Base-by-base conservation (phyloP, 2,113 vertebrate species). In the Talpa occidentalis region DNA sequence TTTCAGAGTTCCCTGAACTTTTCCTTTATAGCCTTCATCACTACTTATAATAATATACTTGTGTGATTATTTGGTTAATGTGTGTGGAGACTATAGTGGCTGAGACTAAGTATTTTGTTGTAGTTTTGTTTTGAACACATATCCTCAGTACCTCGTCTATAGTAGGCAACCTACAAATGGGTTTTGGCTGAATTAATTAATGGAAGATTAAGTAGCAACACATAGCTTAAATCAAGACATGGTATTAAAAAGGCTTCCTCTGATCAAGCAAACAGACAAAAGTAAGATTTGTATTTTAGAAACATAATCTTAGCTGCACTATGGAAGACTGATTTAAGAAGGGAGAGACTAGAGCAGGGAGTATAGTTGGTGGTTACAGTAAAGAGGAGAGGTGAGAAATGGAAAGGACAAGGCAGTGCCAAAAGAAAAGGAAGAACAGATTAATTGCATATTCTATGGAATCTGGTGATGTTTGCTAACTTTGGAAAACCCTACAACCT, bases 241-340 rank as follows among this genome's bases (percentile, higher is more conserved):
- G 22, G 64, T 8, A 91, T 40, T 49, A 66, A 56, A 66, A 56
- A 47, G 11, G 59, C 10, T 70, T 56, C 74, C 70, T 56, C 74
- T 81, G 90, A 76, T 73, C 80, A 90, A 86, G 60, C 19, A 32
- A 76, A 30, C 52, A 35, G 44, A 77, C 30, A 89, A 79, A 92
- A 78, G n/a, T 11, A 11, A 83, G 37, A 92, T 69, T 76, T 91
- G 19, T n/a, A 69, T 69, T 91, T 49, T 91, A 40, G 84, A 82
- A 88, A 64, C 40, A 70, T 22, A 74, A 66, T 52, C 21, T 76
- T 69, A 52, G 59, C 67, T 69, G 40, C 24, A 49, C 21, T 16
- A 59, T 17, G 11, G 30, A 91, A 37, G 44, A 40, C 26, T 44
- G 32, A 59, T 67, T 80, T 74, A 74, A 72, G 22, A 15, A 2